Evolutionary conservation across 2,113 vertebrate genomes (phyloP), one percentile per base, ranked within the genome.

Genomic region (Misgurnus mizolepis): DNA sequence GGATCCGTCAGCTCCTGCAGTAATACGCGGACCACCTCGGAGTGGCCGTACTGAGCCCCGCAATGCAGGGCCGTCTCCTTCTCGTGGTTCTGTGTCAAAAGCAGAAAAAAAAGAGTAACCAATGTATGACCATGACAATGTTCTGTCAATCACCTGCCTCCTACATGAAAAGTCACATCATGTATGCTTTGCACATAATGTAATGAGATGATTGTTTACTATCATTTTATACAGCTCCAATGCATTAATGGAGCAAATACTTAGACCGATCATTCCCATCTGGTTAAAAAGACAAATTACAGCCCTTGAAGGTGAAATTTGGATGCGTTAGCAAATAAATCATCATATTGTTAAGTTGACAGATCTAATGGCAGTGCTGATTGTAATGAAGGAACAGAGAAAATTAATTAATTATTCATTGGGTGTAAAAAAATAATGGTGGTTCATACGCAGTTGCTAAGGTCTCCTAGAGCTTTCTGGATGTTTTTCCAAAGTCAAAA

Each of bases 1-100:
- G 97, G 96, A 85, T 99, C 97, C 0, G 96, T 96, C 79, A 98
- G 93, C 87, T 99, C 97, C 85, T 97, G 95, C 3, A 99, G 92
- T 69, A 99, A 92, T 82, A 96, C 95, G 4, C 94, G 93, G 41
- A 97, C 97, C 65, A 98, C 97, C 80, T 98, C 97, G 0, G 96
- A 94, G 91, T 99, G 96, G 79, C 97, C 97, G 0, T 99, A 98
- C 45, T 98, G 96, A 58, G 97, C 97, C 0, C 97, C 96, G 77
- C 97, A 99, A 85, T 99, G 97, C 7, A 99, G 89, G 0, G 97
- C 95, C 0, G 97, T 98, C 89, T 99, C 97, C 58, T 94, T 96
- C 92, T 99, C 96, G 41, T 96, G 95, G 90, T 99, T 99, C 97
- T 99, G 88, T 87, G 85, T 55, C 76, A 82, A 66, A 80, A 55